Evolutionary conservation across 2,113 vertebrate genomes (phyloP).

Genomic region (Circaetus cinerascens): DNA sequence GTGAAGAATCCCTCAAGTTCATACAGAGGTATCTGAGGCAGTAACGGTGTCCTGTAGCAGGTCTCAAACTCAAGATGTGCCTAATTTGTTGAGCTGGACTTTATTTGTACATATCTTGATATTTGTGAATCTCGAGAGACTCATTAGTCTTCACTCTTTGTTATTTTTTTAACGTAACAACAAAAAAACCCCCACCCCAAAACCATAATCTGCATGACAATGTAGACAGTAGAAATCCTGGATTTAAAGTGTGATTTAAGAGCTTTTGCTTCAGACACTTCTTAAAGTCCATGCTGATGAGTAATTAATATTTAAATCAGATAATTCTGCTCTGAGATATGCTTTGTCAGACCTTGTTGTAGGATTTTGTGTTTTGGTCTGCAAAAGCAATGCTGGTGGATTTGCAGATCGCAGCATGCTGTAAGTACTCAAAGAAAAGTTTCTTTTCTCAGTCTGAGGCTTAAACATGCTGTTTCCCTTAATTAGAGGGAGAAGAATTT

Average conservation of each 20-base stretch:
- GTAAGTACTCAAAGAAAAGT: neutral
- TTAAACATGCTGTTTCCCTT: neutral
- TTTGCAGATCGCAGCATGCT: neutral
- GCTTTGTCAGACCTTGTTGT: constrained; percentile 12
- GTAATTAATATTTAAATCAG: constrained; percentile 42
- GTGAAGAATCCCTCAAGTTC: neutral
- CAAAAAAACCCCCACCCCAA: neutral
- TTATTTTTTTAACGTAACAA: neutral
- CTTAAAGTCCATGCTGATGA: neutral
- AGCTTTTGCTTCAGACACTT: neutral
- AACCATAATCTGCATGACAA: neutral
- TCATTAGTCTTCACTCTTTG: neutral
- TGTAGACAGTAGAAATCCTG: neutral
- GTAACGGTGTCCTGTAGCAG: neutral
- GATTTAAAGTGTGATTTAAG: constrained; percentile 14
- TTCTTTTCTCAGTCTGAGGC: neutral
- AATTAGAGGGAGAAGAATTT: constrained; percentile 25
- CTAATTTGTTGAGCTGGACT: neutral
- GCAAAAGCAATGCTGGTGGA: neutral
- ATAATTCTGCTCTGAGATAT: neutral
- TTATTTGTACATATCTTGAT: neutral
- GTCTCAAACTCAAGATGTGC: neutral
- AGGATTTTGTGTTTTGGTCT: neutral
- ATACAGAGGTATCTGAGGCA: neutral
- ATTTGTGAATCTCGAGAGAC: neutral